These are phyloP conservation scores for Poeciliopsis prolifica DNA, from an alignment of 2,113 vertebrate species.

Conservation along the genomic window DNA sequence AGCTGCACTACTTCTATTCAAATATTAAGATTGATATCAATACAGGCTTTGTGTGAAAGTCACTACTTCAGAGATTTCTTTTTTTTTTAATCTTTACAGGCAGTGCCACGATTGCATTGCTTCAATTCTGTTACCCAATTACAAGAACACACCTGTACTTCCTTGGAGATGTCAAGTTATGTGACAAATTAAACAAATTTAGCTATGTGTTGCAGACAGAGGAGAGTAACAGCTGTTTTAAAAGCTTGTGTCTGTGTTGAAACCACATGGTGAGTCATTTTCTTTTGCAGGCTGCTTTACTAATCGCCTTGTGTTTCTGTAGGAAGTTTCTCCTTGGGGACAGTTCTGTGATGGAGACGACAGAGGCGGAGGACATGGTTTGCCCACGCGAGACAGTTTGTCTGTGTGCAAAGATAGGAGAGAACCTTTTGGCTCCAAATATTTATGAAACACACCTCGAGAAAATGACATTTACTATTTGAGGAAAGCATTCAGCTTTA, in stretches of 20 bases:
- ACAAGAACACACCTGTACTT: conserved; percentile 73
- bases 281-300: conserved; percentile 39
- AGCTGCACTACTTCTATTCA: conserved; percentile 22
- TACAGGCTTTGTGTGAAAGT: conserved; percentile 47
- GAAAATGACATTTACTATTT: conserved; percentile 27
- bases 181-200: conserved; percentile 34
- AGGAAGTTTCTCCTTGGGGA: conserved; percentile 56
- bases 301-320: conserved; percentile 65
- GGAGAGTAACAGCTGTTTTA: conserved; percentile 35
- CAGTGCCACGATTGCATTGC: conserved; percentile 65
- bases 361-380: conserved; percentile 41
- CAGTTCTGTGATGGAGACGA: conserved; percentile 41
- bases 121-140: conserved; percentile 49
- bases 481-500: conserved; percentile 12
- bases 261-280: conserved; percentile 56
- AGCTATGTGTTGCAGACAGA: conserved; percentile 21
- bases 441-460: conserved; percentile 29
- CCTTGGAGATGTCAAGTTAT: conserved; percentile 73
- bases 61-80: conserved; percentile 51
- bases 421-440: conserved; percentile 43
- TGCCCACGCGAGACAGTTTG: conserved; percentile 47
- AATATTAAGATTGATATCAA: conserved; percentile 30
- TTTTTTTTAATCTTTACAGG: conserved; percentile 56
- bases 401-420: conserved; percentile 23
- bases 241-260: conserved; percentile 47